Evolutionary conservation across 53 echinoderm and acorn worm genomes (phyloP), one percentile per base, ranked within the genome.

Genomic region (Luidia sarsii): DNA sequence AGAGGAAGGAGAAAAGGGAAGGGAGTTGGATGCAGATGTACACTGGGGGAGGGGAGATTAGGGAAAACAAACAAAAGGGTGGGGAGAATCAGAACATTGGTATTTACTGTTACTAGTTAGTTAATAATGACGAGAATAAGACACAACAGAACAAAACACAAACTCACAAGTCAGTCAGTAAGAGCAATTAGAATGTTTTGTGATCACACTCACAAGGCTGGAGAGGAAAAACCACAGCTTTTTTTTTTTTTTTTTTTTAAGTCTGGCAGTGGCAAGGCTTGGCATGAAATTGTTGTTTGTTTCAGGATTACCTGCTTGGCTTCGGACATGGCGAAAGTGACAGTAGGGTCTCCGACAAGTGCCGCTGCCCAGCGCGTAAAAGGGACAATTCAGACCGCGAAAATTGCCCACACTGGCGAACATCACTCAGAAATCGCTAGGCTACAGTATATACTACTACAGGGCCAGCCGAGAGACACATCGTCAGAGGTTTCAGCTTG

Each of bases 271-370:
- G 2, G 8, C 19, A 54, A 21, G 4, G 1, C 7, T 19, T 8
- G 21, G 0, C n/a, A 0, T 0, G 22, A 22, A 54, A 27, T 7
- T 23, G 5, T 54, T 54, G 22, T 8, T 54, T 19, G 20, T 18
- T 18, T 23, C 1, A 9, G 23, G 23, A 50, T 38, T 70, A 70
- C 70, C 68, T 69, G 60, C 23, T 16, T 81, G 89, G 60, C 64
- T 80, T 32, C 89, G 88, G 79, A 94, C 80, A 56, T 94, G 94
- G 35, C 92, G 83, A 51, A 94, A 94, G 67, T 94, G 94, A 57
- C 94, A 94, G 71, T 94, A 94, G 23, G 94, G 92, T n/a, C 94
- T 60, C 16, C 74, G 87, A 73, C 94, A 94, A 13, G 56, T 68
- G n/a, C 86, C 85, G 43, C 67, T 86, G 48, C 87, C 90, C 59